phyloP scores from a whole-genome alignment of 2,797 vertebrate genomes.

The Eremophila alpestris region DNA sequence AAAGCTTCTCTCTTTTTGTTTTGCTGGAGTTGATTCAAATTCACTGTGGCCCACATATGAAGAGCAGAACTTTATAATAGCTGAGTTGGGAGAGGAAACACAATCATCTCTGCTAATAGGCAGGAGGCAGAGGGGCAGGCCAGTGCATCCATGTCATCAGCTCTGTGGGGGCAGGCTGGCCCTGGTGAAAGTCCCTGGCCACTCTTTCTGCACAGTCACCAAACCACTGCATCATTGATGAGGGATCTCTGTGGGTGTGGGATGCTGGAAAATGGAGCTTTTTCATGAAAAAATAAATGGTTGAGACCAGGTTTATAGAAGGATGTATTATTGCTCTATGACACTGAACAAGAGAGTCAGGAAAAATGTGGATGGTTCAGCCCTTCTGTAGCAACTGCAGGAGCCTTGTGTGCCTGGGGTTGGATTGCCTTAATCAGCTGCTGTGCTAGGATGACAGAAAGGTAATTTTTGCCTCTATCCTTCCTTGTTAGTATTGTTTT shows the following conservation, averaged over 20 bases:
- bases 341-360: accelerated
- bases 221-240: background rate
- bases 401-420: background rate
- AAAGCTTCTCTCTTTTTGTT: background rate
- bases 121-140: background rate
- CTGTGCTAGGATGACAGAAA: background rate
- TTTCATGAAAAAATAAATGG: background rate
- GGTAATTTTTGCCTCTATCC: background rate
- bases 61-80: constrained; percentile 17
- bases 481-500: background rate
- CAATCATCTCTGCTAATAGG: background rate
- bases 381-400: background rate
- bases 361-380: background rate
- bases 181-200: background rate
- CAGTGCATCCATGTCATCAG: background rate
- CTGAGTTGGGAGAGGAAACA: background rate
- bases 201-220: background rate
- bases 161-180: background rate
- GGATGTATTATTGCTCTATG: background rate
- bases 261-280: background rate
- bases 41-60: constrained; percentile 18
- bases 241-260: background rate
- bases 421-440: background rate
- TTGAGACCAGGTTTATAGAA: background rate
- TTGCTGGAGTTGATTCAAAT: constrained; percentile 35